phyloP scores from a whole-genome alignment of 2,113 vertebrate species.

The Ceratotherium simum region DNA sequence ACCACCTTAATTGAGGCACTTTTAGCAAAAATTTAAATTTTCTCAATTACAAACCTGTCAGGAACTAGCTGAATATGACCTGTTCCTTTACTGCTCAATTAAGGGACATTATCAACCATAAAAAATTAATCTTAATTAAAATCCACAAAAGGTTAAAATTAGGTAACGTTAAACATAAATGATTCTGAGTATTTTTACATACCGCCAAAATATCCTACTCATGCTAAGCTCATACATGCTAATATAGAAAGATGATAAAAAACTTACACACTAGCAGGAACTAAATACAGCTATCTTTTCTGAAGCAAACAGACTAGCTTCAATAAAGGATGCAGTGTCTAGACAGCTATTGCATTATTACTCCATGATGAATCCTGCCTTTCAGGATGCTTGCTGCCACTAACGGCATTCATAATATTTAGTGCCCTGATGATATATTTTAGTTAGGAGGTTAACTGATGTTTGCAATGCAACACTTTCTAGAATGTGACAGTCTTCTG shows the following conservation, averaged over 20 bases:
- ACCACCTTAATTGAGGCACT: slow-evolving; percentile 53
- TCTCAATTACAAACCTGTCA: slow-evolving; percentile 55
- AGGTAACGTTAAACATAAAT: not conserved
- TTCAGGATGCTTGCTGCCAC: not conserved
- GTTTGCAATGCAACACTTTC: slow-evolving; percentile 19
- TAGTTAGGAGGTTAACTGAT: not conserved
- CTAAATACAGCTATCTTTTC: not conserved
- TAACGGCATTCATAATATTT: slow-evolving; percentile 31
- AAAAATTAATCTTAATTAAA: slow-evolving; percentile 62
- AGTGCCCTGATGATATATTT: slow-evolving; percentile 49
- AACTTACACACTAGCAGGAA: not conserved
- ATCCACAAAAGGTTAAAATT: slow-evolving; percentile 41
- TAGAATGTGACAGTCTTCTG: not conserved
- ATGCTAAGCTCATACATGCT: not conserved
- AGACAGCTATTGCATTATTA: not conserved
- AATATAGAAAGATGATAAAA: not conserved
- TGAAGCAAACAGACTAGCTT: not conserved
- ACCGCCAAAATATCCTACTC: not conserved
- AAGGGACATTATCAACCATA: slow-evolving; percentile 26
- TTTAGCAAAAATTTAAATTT: slow-evolving; percentile 45
- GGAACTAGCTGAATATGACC: not conserved
- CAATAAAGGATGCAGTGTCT: not conserved
- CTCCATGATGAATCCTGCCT: not conserved
- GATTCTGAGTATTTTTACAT: not conserved
- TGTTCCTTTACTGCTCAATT: slow-evolving; percentile 36